A percentile compares a stretch with the other conserved stretches of the same genome.
These are phyloP conservation scores for Chaetura pelagica DNA, from an alignment of 2,113 vertebrate species.

Conservation along the genomic window DNA sequence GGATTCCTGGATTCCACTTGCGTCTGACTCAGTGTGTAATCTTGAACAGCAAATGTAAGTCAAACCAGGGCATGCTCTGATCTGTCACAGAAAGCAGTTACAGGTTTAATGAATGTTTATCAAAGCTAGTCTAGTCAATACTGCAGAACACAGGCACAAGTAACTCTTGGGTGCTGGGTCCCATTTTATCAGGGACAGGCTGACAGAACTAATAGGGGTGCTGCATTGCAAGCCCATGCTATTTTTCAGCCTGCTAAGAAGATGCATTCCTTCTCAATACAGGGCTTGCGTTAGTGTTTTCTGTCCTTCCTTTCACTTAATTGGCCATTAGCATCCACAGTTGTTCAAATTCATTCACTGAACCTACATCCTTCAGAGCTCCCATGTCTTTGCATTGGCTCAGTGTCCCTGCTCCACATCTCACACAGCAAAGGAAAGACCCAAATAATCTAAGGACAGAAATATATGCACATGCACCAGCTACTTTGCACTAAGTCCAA, in stretches of 20 bases:
- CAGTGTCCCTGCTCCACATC: neutral
- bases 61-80: constrained; percentile 17
- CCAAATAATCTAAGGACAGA: neutral
- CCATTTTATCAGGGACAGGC: neutral
- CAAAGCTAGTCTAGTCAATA: neutral
- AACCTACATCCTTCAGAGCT: neutral
- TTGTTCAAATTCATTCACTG: neutral
- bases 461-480: neutral
- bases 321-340: accelerated
- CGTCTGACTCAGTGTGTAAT: constrained; percentile 32
- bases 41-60: constrained; percentile 11
- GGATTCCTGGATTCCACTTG: constrained; percentile 21
- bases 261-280: neutral
- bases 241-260: neutral
- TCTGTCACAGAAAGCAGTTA: neutral
- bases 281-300: neutral
- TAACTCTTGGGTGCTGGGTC: neutral
- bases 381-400: neutral
- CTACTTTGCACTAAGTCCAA: neutral
- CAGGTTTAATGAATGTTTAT: constrained; percentile 11
- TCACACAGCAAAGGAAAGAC: neutral
- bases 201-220: neutral
- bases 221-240: neutral
- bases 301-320: neutral
- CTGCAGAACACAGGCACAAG: neutral